Conservation (phyloP, 2,888 invertebrate genomes). For the Eilema caniola region DNA sequence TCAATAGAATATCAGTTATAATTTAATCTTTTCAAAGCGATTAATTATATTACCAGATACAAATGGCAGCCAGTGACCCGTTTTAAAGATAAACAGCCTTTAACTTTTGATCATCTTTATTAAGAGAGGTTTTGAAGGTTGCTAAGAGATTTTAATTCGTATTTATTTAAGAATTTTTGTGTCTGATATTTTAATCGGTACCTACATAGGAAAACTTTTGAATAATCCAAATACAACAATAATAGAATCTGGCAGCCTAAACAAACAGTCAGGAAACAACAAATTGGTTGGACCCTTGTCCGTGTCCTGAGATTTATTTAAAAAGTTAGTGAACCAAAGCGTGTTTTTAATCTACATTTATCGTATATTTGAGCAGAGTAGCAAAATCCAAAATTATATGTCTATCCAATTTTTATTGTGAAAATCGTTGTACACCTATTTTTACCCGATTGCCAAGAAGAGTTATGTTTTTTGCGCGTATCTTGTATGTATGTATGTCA, state of each 20-base stretch:
- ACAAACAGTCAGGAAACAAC: conserved; percentile 60
- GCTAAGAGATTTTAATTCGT: conserved; percentile 5
- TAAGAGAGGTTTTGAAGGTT: conserved; percentile 11
- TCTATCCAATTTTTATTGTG: conserved; percentile 16
- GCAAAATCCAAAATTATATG: conserved; percentile 28
- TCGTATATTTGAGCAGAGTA: conserved; percentile 1
- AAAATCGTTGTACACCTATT: too few species aligned
- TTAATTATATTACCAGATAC: conserved; percentile 31
- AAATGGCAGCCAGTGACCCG: conserved; percentile 27
- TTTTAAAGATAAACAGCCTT: conserved; percentile 33
- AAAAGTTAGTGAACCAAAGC: conserved; percentile 67
- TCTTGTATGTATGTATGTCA: too few species aligned
- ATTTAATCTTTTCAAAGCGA: conserved; percentile 31
- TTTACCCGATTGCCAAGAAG: too few species aligned
- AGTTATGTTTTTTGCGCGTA: too few species aligned
- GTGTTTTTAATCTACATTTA: conserved; percentile 46
- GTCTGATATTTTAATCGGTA: conserved; percentile 9
- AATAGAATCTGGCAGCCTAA: conserved; percentile 55
- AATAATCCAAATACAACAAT: conserved; percentile 53
- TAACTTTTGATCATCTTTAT: conserved; percentile 32
- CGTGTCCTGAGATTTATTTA: conserved; percentile 73
- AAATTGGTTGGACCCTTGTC: conserved; percentile 72
- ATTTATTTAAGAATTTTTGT: conserved; percentile 12
- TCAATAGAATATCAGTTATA: conserved; percentile 29
- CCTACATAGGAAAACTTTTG: conserved; percentile 48